phyloP scores from a whole-genome alignment of 1,140 invertebrate genomes.

The Megalopta genalis region DNA sequence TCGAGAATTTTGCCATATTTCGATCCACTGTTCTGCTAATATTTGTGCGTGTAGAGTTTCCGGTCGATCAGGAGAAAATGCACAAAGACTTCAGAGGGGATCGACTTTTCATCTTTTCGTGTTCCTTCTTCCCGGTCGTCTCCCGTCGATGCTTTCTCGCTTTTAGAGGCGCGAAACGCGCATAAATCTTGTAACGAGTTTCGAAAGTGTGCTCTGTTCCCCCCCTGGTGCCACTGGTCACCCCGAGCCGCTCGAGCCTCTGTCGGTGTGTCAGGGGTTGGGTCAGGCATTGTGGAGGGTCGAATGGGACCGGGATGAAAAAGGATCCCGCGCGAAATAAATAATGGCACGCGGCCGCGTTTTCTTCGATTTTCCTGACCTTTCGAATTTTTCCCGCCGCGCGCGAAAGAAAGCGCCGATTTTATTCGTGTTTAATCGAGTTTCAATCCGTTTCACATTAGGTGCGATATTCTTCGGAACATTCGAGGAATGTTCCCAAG shows the following conservation, averaged over 20 bases:
- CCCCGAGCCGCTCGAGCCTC: not conserved
- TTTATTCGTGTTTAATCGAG: too few relatives aligned
- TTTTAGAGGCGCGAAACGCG: slow-evolving; percentile 3
- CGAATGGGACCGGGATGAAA: not conserved
- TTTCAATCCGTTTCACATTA: too few relatives aligned
- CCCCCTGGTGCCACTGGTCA: too few relatives aligned
- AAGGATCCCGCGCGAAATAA: slow-evolving; percentile 1
- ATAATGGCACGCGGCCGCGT: not conserved
- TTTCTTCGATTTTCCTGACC: not conserved
- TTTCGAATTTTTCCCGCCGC: not conserved
- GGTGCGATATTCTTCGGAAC: too few relatives aligned
- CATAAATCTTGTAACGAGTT: slow-evolving; percentile 31
- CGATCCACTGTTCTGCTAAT: too few relatives aligned
- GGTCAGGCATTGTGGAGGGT: not conserved
- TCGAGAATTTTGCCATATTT: too few relatives aligned
- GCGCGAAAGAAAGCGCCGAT: too few relatives aligned
- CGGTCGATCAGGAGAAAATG: too few relatives aligned
- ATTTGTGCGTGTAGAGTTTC: too few relatives aligned
- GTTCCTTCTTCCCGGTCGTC: not conserved
- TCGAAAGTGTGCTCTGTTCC: slow-evolving; percentile 10
- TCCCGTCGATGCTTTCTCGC: not conserved
- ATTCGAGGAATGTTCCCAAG: too few relatives aligned
- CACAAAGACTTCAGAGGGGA: too few relatives aligned
- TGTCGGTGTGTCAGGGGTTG: too few relatives aligned
- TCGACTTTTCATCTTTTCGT: not conserved